Evolutionary conservation across 2,113 vertebrate genomes (phyloP), one percentile per base, ranked within the genome.

Genomic region (Lasiurus borealis): DNA sequence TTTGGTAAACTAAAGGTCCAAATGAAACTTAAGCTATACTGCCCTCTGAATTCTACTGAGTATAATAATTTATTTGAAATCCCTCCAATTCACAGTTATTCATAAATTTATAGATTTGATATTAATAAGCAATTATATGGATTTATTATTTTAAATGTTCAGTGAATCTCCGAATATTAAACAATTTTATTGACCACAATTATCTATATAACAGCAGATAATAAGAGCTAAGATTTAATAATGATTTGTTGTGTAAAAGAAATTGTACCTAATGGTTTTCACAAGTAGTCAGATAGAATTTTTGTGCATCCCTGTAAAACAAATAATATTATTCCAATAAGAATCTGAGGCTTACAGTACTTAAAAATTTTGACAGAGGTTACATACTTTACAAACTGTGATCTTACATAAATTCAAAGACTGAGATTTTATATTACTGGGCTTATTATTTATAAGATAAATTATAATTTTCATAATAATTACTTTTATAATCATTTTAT

Each of bases 11-110:
- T 89, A 31, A 88, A 75, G 6, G 3, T 23, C 7, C 62, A 64
- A 96, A 31, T 75, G 80, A 97, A 97, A 95, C 88, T 76, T 84
- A 96, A 97, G 82, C 10, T 90, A 95, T 93, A 21, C 25, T 95
- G 85, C 0, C 1, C 23, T 82, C 0, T 85, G 59, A 96, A 77
- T 18, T 8, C 19, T 64, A 19, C 1, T 94, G 75, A 89, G 78
- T 0, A 92, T 81, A 90, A 21, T 29, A 0, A n/a, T 92, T 73
- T 85, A 77, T 48, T 86, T 85, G 72, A 96, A 97, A 87, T 88
- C 8, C 0, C 3, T 85, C 0, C 27, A 10, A 54, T 3, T 75
- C 64, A 52, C 0, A 21, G 50, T 18, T 80, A 59, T 40, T 77
- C 64, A 59, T 81, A 52, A 77, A 0, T 54, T 62, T 85, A 36